Percentiles rank a stretch among this genome's conserved stretches.
Evolutionary conservation across 2,113 vertebrate genomes (phyloP).

Genomic region (Siniperca chuatsi): DNA sequence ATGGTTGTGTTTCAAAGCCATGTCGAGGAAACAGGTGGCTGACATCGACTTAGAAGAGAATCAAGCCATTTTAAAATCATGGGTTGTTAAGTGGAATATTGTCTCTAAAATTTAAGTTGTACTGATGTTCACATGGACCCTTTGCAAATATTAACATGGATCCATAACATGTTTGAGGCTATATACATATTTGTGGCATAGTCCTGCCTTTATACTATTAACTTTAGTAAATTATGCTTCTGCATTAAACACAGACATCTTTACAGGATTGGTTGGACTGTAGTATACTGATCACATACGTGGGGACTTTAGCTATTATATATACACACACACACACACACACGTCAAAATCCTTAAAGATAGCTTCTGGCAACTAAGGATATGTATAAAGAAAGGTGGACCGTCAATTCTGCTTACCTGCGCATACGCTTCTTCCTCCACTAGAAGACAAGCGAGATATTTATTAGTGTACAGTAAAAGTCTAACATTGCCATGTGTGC

Average conservation of each 20-base stretch:
- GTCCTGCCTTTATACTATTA: background rate
- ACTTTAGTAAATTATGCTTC: too few relatives aligned
- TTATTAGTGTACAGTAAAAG: background rate
- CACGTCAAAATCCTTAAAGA: fast-evolving
- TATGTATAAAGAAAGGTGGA: background rate
- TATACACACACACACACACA: too few relatives aligned
- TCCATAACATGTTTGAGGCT: too few relatives aligned
- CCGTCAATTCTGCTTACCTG: slow-evolving; percentile 84
- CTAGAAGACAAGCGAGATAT: slow-evolving; percentile 64
- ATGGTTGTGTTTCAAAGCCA: background rate
- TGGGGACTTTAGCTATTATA: too few relatives aligned
- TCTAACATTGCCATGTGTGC: background rate
- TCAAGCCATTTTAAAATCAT: background rate
- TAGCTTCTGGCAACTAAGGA: background rate
- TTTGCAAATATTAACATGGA: background rate
- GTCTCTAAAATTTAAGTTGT: background rate
- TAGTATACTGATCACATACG: too few relatives aligned
- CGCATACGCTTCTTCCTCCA: slow-evolving; percentile 99
- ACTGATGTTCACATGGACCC: background rate
- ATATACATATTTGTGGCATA: background rate
- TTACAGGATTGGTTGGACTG: too few relatives aligned
- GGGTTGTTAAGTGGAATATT: background rate
- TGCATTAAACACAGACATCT: too few relatives aligned
- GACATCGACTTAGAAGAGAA: background rate
- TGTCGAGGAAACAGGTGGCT: background rate